A percentile compares a stretch with the other conserved stretches of the same genome.
Conservation (phyloP, 1,140 invertebrate species). For the Drosophila rufa region DNA sequence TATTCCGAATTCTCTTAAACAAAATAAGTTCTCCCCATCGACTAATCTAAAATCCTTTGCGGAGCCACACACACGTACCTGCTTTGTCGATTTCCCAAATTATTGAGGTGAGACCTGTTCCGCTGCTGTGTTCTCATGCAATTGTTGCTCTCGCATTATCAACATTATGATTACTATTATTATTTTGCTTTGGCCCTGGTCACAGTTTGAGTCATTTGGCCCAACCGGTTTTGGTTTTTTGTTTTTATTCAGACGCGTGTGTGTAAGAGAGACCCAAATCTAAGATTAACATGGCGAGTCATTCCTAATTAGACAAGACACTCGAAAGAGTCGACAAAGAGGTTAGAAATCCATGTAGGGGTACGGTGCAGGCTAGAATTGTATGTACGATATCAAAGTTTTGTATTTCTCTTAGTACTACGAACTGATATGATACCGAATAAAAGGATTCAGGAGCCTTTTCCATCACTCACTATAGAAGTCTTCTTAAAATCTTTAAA, state of each 20-base stretch:
- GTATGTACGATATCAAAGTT: not conserved
- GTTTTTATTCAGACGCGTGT: slow-evolving; percentile 2
- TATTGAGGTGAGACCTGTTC: slow-evolving; percentile 25
- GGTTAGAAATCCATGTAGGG: not conserved
- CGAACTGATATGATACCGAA: too few species aligned
- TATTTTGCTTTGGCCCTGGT: slow-evolving; percentile 32
- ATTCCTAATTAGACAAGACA: slow-evolving; percentile 29
- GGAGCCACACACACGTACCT: not conserved
- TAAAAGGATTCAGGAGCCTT: too few species aligned
- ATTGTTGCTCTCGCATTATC: slow-evolving; percentile 8
- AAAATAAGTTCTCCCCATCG: not conserved
- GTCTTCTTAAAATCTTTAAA: too few species aligned
- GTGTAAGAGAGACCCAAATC: slow-evolving; percentile 25
- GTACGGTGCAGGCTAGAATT: not conserved
- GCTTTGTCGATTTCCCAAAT: slow-evolving; percentile 6
- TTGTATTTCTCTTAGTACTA: too few species aligned
- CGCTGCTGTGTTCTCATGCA: slow-evolving; percentile 13
- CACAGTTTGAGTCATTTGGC: slow-evolving; percentile 24
- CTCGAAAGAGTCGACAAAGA: not conserved
- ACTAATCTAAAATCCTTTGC: slow-evolving; percentile 8
- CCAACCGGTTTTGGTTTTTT: slow-evolving; percentile 54
- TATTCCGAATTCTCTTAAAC: slow-evolving; percentile 15
- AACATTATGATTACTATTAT: slow-evolving; percentile 43
- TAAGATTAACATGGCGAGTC: slow-evolving; percentile 28
- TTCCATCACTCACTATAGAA: too few species aligned